A percentile compares a stretch with the other conserved stretches of the same genome.
Conservation (phyloP, 2,888 invertebrate genomes). For the Tenthredo livida region DNA sequence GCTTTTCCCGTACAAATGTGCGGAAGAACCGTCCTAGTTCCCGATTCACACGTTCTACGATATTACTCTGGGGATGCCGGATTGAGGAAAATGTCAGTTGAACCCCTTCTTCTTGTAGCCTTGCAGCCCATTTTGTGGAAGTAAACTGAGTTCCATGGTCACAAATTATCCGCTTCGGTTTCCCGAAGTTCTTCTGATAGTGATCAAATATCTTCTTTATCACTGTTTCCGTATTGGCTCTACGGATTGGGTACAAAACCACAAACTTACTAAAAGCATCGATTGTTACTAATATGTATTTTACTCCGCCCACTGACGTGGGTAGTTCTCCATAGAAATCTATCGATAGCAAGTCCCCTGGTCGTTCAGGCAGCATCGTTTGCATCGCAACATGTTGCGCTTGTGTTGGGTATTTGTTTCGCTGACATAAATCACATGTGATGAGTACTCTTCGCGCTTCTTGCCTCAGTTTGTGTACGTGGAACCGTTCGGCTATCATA, state of each 20-base stretch:
- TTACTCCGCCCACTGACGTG: not conserved
- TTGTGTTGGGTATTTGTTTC: not conserved
- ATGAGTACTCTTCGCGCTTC: not conserved
- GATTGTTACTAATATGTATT: not conserved
- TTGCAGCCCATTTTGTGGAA: not conserved
- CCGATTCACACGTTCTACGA: not conserved
- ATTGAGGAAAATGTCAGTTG: constrained; percentile 3
- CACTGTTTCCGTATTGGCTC: not conserved
- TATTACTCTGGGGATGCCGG: not conserved
- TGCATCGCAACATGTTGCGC: not conserved
- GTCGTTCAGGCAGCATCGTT: not conserved
- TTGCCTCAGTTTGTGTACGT: not conserved
- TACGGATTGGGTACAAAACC: not conserved
- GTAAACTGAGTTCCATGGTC: constrained; percentile 16
- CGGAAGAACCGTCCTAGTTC: not conserved
- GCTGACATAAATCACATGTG: not conserved
- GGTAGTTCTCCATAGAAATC: not conserved
- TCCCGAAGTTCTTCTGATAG: not conserved
- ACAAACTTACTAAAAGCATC: not conserved
- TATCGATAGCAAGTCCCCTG: not conserved
- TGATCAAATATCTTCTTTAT: not conserved
- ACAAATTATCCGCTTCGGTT: not conserved
- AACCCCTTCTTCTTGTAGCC: not conserved
- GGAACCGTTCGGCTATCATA: not conserved
- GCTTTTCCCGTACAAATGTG: not conserved